phyloP scores from a whole-genome alignment of 2,113 vertebrate species.

The Neopipo cinnamomea region DNA sequence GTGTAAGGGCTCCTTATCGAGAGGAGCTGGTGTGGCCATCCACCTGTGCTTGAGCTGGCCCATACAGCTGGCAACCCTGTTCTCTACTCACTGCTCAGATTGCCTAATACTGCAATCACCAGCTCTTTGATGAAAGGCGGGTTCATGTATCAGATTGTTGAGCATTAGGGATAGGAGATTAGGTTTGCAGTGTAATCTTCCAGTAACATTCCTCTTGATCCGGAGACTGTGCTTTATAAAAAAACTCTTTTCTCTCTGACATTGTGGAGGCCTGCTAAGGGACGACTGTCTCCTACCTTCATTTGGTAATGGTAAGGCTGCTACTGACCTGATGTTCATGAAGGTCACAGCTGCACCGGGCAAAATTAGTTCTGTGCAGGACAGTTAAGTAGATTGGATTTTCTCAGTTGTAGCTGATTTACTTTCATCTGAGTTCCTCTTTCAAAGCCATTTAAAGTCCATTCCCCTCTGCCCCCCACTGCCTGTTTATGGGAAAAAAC shows the following conservation, averaged over 20 bases:
- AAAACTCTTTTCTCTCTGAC: constrained; percentile 30
- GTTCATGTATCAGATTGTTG: constrained; percentile 9
- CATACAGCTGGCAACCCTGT: neutral
- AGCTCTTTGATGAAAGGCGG: neutral
- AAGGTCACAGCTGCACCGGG: constrained; percentile 42
- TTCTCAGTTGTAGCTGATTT: constrained; percentile 54
- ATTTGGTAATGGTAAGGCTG: constrained; percentile 21
- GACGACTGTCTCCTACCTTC: neutral
- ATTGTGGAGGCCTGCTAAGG: neutral
- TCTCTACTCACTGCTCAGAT: neutral
- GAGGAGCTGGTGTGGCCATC: neutral
- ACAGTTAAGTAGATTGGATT: constrained; percentile 58
- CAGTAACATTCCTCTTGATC: constrained; percentile 32
- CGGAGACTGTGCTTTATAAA: neutral
- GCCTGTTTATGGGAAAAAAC: neutral
- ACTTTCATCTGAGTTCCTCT: constrained; percentile 32
- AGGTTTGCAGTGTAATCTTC: constrained; percentile 47
- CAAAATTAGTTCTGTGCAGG: constrained; percentile 52
- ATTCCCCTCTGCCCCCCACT: neutral
- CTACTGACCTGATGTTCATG: constrained; percentile 7
- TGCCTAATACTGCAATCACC: neutral
- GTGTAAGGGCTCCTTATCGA: neutral
- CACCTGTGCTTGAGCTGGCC: neutral
- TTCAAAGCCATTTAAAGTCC: constrained; percentile 26
- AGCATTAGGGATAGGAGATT: constrained; percentile 27